These are phyloP conservation scores for Pachycephala philippinensis DNA, from an alignment of 2,113 vertebrate genomes.

Conservation along the genomic window DNA sequence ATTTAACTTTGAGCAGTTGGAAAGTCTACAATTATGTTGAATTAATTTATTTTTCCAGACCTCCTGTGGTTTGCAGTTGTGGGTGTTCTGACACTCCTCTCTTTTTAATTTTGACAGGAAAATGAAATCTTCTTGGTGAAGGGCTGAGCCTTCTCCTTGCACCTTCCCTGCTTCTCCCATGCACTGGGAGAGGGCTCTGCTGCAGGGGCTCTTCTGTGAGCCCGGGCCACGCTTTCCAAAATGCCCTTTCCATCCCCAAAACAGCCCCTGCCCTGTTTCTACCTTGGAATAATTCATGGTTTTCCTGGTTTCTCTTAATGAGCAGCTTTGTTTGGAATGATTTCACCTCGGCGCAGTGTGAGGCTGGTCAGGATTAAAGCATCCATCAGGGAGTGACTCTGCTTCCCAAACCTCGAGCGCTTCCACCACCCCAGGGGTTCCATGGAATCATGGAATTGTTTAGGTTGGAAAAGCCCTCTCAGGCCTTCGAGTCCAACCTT, in stretches of 20 bases:
- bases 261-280: background rate
- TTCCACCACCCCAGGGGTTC: background rate
- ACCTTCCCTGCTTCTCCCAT: fast-evolving
- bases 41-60: background rate
- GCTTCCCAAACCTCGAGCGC: background rate
- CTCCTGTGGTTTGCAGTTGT: background rate
- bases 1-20: background rate
- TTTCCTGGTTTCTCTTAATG: background rate
- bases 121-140: fast-evolving
- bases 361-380: background rate
- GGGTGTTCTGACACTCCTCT: background rate
- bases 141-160: background rate
- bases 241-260: background rate
- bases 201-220: background rate
- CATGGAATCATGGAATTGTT: background rate
- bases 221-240: fast-evolving
- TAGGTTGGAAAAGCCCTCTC: background rate
- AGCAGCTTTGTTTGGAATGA: background rate
- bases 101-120: background rate
- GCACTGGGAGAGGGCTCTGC: background rate
- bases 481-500: background rate
- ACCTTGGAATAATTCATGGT: background rate
- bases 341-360: background rate
- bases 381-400: fast-evolving
- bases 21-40: background rate